Base-by-base conservation (phyloP, 2,797 vertebrate species). In the Pantherophis vulpinus region DNA sequence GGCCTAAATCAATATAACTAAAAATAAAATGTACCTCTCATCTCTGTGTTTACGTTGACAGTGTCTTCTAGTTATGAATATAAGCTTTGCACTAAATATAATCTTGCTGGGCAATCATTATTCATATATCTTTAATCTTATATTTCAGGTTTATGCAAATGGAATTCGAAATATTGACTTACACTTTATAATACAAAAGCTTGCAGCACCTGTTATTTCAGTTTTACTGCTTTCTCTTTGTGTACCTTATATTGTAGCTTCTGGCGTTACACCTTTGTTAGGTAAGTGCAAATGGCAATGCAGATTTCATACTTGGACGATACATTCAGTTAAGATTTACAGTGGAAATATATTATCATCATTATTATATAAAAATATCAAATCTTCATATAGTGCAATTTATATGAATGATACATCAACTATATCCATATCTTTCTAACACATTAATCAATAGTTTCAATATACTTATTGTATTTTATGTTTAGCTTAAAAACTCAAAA, bases 161-260 rank as follows among this genome's bases (percentile, higher is more conserved):
- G 99, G 99, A 1, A 99, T 99, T 96, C 98, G 99, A 93, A 99
- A 99, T 98, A 99, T 99, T 61, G 99, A 99, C 95, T 98, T 99
- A 89, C 98, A 99, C 93, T 99, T 99, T 96, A 99, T 99, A 95
- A 98, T 99, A 95, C 98, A 98, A 25, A 99, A 98, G 95, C 98
- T 99, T 97, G 99, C 99, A 5, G 98, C 99, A 12, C 99, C 99
- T 0, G 99, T 99, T 66, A 99, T 99, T 96, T 98, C 98, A 14
- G 99, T 99, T 94, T 97, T 99, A 90, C 96, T 99, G 91, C 98
- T 99, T 94, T 99, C 99, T 27, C 97, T 99, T 93, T 99, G 99
- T 95, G 98, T 99, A 91, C 99, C 99, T 0, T 99, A 99, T 59
- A 98, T 99, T 95, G 99, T 99, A 55, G 98, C 99, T 88, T 98